Evolutionary conservation across 2,797 vertebrate genomes (phyloP).

Genomic region (Macrochelys suwanniensis): DNA sequence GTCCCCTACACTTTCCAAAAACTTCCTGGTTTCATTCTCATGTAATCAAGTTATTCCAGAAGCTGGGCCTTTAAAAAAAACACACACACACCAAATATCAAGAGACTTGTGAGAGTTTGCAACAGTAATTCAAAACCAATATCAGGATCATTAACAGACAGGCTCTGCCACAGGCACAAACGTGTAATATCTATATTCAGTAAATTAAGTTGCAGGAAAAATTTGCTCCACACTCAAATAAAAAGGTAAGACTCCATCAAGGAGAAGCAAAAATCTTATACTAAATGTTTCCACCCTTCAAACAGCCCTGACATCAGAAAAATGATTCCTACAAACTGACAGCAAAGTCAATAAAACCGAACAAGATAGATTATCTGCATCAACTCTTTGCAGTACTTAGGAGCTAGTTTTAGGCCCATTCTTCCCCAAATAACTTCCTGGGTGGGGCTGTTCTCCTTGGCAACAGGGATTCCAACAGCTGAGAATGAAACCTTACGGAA

Average conservation of each 20-base stretch:
- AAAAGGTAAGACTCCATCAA: not conserved
- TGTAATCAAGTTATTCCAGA: not conserved
- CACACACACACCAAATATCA: not conserved
- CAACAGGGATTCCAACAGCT: not conserved
- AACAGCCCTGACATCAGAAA: not conserved
- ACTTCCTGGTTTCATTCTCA: not conserved
- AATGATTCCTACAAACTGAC: not conserved
- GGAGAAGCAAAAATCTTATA: not conserved
- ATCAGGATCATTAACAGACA: accelerated
- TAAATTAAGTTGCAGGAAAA: not conserved
- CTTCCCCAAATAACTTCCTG: not conserved
- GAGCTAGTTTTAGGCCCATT: not conserved
- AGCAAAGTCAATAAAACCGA: not conserved
- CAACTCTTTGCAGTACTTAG: not conserved
- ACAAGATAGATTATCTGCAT: not conserved
- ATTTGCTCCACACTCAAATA: not conserved
- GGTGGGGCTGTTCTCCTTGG: not conserved
- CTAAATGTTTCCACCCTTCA: not conserved
- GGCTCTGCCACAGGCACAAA: not conserved
- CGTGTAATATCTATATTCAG: not conserved
- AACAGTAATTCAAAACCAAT: not conserved
- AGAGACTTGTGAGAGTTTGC: not conserved
- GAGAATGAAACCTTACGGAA: not conserved
- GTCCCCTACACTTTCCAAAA: no score
- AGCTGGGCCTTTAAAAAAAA: not conserved